Evolutionary conservation across 2,888 invertebrate species (phyloP).

Genomic region (Megalurothrips usitatus): DNA sequence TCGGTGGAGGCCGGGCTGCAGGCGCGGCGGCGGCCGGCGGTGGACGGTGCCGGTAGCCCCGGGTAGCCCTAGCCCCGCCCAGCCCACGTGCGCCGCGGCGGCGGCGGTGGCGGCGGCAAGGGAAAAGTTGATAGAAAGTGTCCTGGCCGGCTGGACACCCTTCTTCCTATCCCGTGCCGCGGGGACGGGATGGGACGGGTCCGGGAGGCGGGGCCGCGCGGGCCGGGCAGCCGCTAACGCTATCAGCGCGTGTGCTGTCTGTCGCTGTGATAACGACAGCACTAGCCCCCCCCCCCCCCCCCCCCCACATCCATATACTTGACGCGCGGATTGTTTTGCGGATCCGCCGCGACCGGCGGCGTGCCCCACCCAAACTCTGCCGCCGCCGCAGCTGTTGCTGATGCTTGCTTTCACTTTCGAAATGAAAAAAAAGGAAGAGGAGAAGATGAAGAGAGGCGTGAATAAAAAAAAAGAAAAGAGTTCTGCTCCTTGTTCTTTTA

Average conservation of each 20-base stretch:
- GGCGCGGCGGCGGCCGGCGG: too few species aligned
- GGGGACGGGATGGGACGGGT: not conserved
- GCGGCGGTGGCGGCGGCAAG: not conserved
- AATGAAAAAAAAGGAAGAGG: not conserved
- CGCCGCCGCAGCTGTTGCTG: too few species aligned
- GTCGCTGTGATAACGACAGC: too few species aligned
- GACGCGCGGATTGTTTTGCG: too few species aligned
- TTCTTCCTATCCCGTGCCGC: not conserved
- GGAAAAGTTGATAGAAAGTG: constrained; percentile 5
- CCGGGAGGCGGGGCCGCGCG: not conserved
- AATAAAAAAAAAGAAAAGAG: not conserved
- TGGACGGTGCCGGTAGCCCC: too few species aligned
- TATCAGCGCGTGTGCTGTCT: too few species aligned
- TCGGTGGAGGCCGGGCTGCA: too few species aligned
- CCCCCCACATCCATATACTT: too few species aligned
- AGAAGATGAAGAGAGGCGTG: not conserved
- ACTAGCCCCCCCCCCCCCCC: too few species aligned
- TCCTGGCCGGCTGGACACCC: not conserved
- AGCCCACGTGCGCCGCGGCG: not conserved
- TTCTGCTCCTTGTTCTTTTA: not conserved
- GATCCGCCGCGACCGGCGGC: too few species aligned
- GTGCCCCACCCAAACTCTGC: not conserved
- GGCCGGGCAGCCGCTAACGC: not conserved
- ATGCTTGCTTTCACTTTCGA: not conserved
- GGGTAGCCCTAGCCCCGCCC: too few species aligned